A percentile compares a stretch with the other conserved stretches of the same genome.
Conservation (phyloP, 1,140 invertebrate species). For the Andricus grossulariae region DNA sequence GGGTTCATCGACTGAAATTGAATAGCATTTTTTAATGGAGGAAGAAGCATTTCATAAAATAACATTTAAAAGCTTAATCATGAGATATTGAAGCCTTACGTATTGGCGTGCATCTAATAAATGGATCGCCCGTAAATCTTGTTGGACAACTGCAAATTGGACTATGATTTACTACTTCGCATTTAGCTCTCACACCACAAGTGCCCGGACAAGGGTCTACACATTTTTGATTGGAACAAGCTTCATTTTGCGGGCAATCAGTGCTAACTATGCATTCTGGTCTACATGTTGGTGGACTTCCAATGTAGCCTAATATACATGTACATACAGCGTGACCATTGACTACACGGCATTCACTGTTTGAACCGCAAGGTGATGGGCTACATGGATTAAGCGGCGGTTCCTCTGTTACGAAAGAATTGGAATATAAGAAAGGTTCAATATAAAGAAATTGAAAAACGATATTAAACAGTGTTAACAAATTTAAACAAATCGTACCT, state of each 20-base stretch:
- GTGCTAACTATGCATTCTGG: constrained; percentile 83
- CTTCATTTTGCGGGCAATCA: constrained; percentile 80
- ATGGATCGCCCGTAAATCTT: constrained; percentile 79
- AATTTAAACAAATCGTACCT: constrained; percentile 52
- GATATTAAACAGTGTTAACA: constrained; percentile 10
- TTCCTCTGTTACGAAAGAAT: constrained; percentile 57
- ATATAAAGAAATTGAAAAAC: too few species aligned
- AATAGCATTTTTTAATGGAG: background rate
- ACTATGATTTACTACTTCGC: constrained; percentile 80
- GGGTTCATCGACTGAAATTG: constrained; percentile 39
- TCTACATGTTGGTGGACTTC: constrained; percentile 82
- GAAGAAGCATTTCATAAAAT: constrained; percentile 5
- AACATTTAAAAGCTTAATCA: background rate
- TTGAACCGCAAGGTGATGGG: constrained; percentile 82
- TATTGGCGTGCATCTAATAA: constrained; percentile 75
- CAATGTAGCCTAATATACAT: constrained; percentile 81
- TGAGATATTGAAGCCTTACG: constrained; percentile 63
- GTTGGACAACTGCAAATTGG: constrained; percentile 81
- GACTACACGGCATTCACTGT: constrained; percentile 80
- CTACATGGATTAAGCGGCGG: constrained; percentile 74
- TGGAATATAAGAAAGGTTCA: constrained; percentile 30
- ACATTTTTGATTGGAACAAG: constrained; percentile 84
- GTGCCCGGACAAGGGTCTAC: constrained; percentile 83
- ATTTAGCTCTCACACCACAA: constrained; percentile 81
- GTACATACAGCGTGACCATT: constrained; percentile 82